Evolutionary conservation across 2,888 invertebrate genomes (phyloP), one percentile per base, ranked within the genome.

Genomic region (Drosophila subquinaria): DNA sequence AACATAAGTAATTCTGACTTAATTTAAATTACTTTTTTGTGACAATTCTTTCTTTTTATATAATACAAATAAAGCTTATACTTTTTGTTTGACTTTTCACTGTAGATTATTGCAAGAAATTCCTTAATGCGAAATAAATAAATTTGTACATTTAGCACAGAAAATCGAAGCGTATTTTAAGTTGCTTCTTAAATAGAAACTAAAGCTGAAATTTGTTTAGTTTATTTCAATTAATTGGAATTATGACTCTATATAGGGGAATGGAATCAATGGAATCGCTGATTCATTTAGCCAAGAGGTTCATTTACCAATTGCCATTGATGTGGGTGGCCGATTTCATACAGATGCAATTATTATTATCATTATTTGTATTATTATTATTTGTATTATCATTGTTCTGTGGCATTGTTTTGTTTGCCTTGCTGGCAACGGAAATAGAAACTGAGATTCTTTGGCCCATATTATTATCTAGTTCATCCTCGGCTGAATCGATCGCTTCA

Each of bases 401-500:
- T n/a, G 69, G 36, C 30, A 73, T 73, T 73, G 74, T 73, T 30
- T 43, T 20, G 43, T 20, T 17, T 23, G 43, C 5, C 20, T 20
- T 4, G n/a, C 23, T 20, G 3, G n/a, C 23, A 47, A 55, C 74
- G 69, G 69, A 73, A 60, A 68, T 60, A 45, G 60, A 30, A 60
- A 42, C 53, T 45, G 33, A 23, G 35, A 30, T 13, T 33, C 40
- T 15, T 35, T 42, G 43, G 43, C 35, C 51, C 53, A 68, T 61
- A 61, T 69, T 57, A 61, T 69, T 57, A 55, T 55, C 48, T 23
- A 20, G 55, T 15, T 13, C 27, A 45, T 52, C 36, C 30, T 38
- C 20, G 9, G 42, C 38, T 20, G 59, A 38, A 23, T 52, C 61
- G 76, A 76, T 71, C 81, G 69, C 15, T 52, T 23, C 45, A 56